Conservation (phyloP, 2,888 invertebrate genomes). For the Dryococelus australis region DNA sequence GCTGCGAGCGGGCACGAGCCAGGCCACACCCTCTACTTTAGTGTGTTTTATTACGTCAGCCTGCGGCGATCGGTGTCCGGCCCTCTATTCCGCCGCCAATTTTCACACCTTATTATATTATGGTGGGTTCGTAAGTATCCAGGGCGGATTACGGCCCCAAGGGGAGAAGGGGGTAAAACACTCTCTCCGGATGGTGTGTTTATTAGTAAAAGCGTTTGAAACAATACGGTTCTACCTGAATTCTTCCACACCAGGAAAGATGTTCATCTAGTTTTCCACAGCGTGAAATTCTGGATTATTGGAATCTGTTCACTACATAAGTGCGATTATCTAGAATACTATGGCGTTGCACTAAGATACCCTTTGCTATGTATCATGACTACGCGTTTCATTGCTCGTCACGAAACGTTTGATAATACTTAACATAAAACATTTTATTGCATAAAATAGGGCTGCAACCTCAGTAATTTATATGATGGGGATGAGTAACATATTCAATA, state of each 20-base stretch:
- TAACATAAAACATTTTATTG: too few relatives aligned
- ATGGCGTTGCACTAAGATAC: too few relatives aligned
- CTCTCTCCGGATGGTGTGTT: neutral
- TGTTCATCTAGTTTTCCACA: neutral
- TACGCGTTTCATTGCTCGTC: too few relatives aligned
- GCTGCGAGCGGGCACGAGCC: constrained; percentile 3
- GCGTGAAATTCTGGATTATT: too few relatives aligned
- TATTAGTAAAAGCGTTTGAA: neutral
- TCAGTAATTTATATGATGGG: too few relatives aligned
- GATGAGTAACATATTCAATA: too few relatives aligned
- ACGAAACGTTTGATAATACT: too few relatives aligned
- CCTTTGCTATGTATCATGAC: too few relatives aligned
- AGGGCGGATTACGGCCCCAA: neutral
- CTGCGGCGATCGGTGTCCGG: neutral
- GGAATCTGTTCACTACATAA: too few relatives aligned
- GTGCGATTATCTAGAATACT: too few relatives aligned
- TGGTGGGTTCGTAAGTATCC: neutral
- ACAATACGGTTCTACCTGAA: neutral
- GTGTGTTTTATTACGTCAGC: neutral
- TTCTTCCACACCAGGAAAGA: neutral
- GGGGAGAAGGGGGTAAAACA: neutral
- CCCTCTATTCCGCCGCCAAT: neutral
- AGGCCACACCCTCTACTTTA: neutral
- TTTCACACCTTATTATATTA: constrained; percentile 2
- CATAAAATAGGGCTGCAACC: too few relatives aligned